Conservation (phyloP, 1,140 invertebrate genomes). For the Calosoma granatense region DNA sequence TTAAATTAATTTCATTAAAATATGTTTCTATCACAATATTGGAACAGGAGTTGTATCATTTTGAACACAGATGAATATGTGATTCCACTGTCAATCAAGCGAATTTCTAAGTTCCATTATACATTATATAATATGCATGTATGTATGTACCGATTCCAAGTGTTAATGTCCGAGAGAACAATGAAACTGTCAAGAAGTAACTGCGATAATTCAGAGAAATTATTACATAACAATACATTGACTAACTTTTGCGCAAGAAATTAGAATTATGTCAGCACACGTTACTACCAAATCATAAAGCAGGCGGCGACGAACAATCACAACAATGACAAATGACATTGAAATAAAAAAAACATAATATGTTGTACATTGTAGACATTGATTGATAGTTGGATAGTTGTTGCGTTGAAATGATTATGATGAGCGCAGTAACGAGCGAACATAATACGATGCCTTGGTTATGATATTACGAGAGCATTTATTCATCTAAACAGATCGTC, state of each 20-base stretch:
- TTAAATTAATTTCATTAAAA: background rate
- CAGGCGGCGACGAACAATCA: no score
- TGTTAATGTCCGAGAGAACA: no score
- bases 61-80: background rate
- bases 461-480: slow-evolving; percentile 18
- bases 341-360: no score
- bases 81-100: background rate
- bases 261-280: background rate
- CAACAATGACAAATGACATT: no score
- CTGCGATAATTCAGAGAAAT: background rate
- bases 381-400: no score
- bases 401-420: no score
- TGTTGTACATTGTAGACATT: no score
- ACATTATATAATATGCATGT: no score
- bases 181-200: no score
- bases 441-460: background rate
- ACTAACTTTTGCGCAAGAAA: background rate
- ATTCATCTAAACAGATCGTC: slow-evolving; percentile 56
- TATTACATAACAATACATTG: background rate
- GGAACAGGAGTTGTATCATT: background rate
- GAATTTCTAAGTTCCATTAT: background rate
- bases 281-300: background rate
- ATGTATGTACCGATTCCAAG: no score
- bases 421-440: background rate
- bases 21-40: slow-evolving; percentile 5